A percentile compares a stretch with the other conserved stretches of the same genome.
Conservation (phyloP, 2,113 vertebrate species). For the Sinosuthora webbiana region DNA sequence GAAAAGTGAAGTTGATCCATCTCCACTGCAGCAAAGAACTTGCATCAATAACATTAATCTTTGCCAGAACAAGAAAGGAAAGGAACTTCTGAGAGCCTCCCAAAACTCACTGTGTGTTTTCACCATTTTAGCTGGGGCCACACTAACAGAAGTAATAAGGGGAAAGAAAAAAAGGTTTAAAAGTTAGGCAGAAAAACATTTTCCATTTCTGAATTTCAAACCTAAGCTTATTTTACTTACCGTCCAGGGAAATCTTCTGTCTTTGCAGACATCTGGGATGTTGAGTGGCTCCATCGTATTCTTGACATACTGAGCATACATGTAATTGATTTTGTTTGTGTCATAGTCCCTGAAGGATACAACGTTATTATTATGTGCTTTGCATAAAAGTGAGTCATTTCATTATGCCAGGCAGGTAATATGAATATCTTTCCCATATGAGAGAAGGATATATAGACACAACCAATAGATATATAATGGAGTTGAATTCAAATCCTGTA, state of each 20-base stretch:
- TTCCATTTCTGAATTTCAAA: not conserved
- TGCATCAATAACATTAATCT: not conserved
- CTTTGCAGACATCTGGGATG: conserved; percentile 86
- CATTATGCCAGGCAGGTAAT: not conserved
- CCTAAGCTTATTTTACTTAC: conserved; percentile 73
- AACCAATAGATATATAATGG: not conserved
- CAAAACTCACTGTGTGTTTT: not conserved
- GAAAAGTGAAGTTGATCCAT: not conserved
- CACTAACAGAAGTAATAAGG: not conserved
- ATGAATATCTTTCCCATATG: not conserved
- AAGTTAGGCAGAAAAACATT: not conserved
- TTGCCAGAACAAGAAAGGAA: not conserved
- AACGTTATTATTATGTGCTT: not conserved
- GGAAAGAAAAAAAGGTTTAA: not conserved
- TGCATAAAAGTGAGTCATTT: not conserved
- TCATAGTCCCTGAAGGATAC: conserved; percentile 80
- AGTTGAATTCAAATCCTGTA: not conserved
- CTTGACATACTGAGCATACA: conserved; percentile 94
- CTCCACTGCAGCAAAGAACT: not conserved
- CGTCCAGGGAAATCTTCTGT: conserved; percentile 90
- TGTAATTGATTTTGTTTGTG: conserved; percentile 91
- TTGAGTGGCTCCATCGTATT: conserved; percentile 93
- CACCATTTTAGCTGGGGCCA: not conserved
- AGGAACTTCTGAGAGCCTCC: not conserved
- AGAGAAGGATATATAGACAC: not conserved